phyloP scores from a whole-genome alignment of 1,140 invertebrate species.

The Drosophila kanapiae region DNA sequence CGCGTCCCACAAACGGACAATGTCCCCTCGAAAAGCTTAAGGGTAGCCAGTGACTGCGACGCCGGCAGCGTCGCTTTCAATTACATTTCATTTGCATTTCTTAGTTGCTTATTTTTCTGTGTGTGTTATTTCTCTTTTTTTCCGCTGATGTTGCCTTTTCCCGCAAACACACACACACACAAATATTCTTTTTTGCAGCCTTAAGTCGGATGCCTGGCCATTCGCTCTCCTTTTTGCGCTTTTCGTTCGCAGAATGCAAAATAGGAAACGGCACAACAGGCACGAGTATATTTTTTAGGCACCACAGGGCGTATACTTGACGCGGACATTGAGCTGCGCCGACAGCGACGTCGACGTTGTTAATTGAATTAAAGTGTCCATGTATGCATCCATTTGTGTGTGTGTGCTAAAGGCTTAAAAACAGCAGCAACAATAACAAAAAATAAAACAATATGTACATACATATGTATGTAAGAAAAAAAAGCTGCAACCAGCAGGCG shows the following conservation, averaged over 20 bases:
- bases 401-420: conserved; percentile 47
- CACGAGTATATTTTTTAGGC: conserved; percentile 49
- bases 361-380: conserved; percentile 79
- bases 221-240: conserved; percentile 57
- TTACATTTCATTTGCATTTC: conserved; percentile 83
- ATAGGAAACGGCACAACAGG: conserved; percentile 65
- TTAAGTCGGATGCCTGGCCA: conserved; percentile 67
- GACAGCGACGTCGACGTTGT: conserved; percentile 61
- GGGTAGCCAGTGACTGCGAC: conserved; percentile 65
- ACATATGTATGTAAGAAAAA: not conserved
- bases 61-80: conserved; percentile 70
- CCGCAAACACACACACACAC: conserved; percentile 28
- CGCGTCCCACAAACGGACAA: conserved; percentile 78
- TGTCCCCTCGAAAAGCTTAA: conserved; percentile 80
- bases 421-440: conserved; percentile 18
- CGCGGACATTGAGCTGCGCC: conserved; percentile 67
- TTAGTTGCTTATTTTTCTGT: conserved; percentile 73
- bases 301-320: conserved; percentile 77
- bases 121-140: conserved; percentile 47
- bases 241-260: conserved; percentile 66
- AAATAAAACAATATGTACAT: conserved; percentile 4
- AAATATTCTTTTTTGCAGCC: conserved; percentile 30
- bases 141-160: conserved; percentile 75
- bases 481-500: conserved; percentile 31
- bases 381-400: conserved; percentile 36